Percentiles rank a stretch among this genome's conserved stretches.
phyloP scores from a whole-genome alignment of 2,113 vertebrate genomes.

The Ciconia boyciana region DNA sequence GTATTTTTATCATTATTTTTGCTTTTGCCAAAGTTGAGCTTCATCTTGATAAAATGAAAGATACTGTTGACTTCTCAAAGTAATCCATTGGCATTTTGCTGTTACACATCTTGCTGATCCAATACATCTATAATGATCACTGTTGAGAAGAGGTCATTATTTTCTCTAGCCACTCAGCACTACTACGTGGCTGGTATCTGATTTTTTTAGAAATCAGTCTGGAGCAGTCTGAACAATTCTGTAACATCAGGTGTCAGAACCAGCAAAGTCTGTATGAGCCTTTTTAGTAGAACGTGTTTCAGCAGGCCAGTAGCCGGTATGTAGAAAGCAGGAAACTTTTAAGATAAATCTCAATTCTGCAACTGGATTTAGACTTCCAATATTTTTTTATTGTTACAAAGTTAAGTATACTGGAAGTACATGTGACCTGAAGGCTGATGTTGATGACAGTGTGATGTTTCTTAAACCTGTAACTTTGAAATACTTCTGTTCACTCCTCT shows the following conservation, averaged over 20 bases:
- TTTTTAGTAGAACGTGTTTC: not conserved
- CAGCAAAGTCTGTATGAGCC: not conserved
- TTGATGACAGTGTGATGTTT: not conserved
- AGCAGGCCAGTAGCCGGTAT: not conserved
- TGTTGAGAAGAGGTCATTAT: not conserved
- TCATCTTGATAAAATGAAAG: not conserved
- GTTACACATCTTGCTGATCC: accelerated
- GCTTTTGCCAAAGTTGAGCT: not conserved
- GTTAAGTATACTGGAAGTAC: not conserved
- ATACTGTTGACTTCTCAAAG: not conserved
- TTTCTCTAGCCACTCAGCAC: not conserved
- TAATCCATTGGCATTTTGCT: not conserved
- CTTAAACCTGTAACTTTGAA: not conserved
- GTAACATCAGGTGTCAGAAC: accelerated
- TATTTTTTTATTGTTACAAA: not conserved
- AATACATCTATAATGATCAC: not conserved
- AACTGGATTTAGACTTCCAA: not conserved
- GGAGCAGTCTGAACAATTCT: not conserved
- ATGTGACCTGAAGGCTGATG: not conserved
- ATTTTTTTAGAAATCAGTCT: not conserved
- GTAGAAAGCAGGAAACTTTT: not conserved
- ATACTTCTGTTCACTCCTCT: not conserved
- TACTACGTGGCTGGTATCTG: not conserved
- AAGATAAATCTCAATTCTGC: not conserved
- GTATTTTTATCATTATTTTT: not conserved